Conservation (phyloP, 2,113 vertebrate genomes). For the Taurulus bubalis region DNA sequence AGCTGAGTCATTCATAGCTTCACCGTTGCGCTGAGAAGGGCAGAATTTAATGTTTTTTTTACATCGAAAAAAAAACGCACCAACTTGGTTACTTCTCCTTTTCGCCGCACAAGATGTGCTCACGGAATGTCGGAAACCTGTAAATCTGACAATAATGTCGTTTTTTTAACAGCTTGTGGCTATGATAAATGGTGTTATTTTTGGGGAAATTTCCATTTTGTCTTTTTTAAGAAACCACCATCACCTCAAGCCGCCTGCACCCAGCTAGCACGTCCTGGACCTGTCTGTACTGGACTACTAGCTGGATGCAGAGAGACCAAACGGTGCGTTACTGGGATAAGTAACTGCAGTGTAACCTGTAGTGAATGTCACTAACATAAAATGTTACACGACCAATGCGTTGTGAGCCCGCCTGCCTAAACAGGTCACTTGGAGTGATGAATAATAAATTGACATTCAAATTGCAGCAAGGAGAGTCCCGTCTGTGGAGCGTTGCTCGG, state of each 20-base stretch:
- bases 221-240: neutral
- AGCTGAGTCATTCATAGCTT: neutral
- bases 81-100: too few relatives aligned
- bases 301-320: neutral
- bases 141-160: too few relatives aligned
- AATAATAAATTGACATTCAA: constrained; percentile 58
- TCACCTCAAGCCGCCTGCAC: too few relatives aligned
- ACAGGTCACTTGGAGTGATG: constrained; percentile 29
- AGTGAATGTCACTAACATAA: neutral
- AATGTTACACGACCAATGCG: neutral
- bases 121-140: neutral
- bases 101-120: too few relatives aligned
- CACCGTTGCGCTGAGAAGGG: too few relatives aligned
- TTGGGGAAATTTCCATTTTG: too few relatives aligned
- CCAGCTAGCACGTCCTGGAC: too few relatives aligned
- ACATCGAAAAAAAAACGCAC: too few relatives aligned
- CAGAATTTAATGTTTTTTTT: too few relatives aligned
- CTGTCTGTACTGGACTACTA: too few relatives aligned
- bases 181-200: neutral
- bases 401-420: neutral
- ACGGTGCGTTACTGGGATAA: neutral
- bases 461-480: constrained; percentile 35
- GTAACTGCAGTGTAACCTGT: neutral
- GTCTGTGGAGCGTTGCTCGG: constrained; percentile 34
- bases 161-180: neutral